phyloP scores from a whole-genome alignment of 2,113 vertebrate species.

The Tychaedon coryphoeus region DNA sequence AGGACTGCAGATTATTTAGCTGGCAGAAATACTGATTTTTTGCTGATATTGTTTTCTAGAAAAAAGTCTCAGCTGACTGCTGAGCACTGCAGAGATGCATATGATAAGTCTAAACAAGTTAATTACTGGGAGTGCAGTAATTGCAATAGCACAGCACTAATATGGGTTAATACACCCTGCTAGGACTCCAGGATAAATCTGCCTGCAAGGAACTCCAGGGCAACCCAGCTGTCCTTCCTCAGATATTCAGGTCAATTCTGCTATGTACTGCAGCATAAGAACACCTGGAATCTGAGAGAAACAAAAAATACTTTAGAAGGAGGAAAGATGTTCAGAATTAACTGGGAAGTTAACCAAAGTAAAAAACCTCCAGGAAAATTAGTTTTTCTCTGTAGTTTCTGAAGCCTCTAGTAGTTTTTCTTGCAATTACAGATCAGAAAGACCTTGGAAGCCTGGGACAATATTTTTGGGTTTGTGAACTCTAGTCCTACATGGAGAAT shows the following conservation, averaged over 20 bases:
- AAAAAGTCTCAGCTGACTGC: not conserved
- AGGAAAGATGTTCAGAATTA: not conserved
- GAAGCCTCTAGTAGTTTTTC: not conserved
- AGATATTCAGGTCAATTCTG: not conserved
- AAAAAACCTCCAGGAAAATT: not conserved
- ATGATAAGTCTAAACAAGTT: not conserved
- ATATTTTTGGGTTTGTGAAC: not conserved
- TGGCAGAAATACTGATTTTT: not conserved
- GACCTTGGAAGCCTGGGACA: not conserved
- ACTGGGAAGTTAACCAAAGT: not conserved
- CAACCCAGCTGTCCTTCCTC: not conserved
- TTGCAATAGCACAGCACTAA: not conserved
- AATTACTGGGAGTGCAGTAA: not conserved
- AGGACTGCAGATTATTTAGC: not conserved
- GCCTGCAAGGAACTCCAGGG: not conserved
- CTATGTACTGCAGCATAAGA: not conserved
- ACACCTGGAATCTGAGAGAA: not conserved
- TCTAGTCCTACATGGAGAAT: accelerated
- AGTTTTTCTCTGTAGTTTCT: not conserved
- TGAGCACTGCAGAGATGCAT: not conserved
- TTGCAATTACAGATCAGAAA: not conserved
- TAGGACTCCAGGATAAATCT: not conserved
- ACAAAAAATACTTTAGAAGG: not conserved
- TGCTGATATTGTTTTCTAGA: not conserved
- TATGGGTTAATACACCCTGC: not conserved